Percentiles rank a stretch among this genome's conserved stretches.
Conservation (phyloP, 53 echinoderm and acorn worm genomes). For the Henricia sp. region DNA sequence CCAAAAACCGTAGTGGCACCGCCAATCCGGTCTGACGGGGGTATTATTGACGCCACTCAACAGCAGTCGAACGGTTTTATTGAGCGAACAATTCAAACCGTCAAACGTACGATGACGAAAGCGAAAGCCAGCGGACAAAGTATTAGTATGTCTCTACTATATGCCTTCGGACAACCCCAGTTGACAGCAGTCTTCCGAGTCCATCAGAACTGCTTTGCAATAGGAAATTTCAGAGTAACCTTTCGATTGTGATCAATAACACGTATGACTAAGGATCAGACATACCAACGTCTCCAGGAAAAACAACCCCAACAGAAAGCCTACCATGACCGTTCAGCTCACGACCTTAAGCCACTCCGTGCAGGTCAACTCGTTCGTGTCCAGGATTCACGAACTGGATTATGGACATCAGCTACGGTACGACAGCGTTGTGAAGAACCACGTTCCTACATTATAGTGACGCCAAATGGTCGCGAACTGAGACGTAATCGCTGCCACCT, state of each 20-base stretch:
- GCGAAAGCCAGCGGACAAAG: constrained; percentile 47
- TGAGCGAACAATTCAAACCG: constrained; percentile 65
- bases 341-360: constrained; percentile 49
- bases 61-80: constrained; percentile 73
- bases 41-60: no score
- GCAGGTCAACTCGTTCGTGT: constrained; percentile 54
- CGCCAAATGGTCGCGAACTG: constrained; percentile 48
- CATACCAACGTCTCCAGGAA: constrained; percentile 50
- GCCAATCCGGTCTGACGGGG: no score
- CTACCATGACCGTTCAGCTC: constrained; percentile 42
- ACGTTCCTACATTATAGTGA: constrained; percentile 68
- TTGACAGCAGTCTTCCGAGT: constrained; percentile 60
- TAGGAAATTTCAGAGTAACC: constrained; percentile 25
- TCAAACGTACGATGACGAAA: constrained; percentile 69
- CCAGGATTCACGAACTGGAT: constrained; percentile 32
- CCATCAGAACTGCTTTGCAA: constrained; percentile 63
- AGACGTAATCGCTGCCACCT: constrained; percentile 60
- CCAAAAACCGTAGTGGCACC: no score
- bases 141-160: constrained; percentile 58
- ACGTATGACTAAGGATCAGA: constrained; percentile 21
- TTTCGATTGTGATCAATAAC: constrained; percentile 9
- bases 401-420: constrained; percentile 56
- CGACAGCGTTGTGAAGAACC: constrained; percentile 53
- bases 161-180: constrained; percentile 59
- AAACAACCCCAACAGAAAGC: constrained; percentile 59